Base-by-base conservation (phyloP, 2,113 vertebrate species). In the Numenius arquata region DNA sequence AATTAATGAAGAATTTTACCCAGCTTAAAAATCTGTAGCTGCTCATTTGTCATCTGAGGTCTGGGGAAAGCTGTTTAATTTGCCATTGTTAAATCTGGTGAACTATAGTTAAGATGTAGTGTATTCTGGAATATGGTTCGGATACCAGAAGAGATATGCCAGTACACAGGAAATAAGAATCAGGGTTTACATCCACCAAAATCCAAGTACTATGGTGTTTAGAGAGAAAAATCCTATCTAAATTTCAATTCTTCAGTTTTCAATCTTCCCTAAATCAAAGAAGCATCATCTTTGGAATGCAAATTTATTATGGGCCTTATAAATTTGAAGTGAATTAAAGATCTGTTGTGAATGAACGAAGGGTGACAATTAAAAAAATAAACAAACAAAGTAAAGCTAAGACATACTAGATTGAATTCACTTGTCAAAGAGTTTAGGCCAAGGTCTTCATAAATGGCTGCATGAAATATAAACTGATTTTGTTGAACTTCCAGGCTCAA, bases 11-110 rank as follows among this genome's bases (percentile, higher is more conserved):
- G 77, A 79, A 73, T 86, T 85, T 90, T 77, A 83, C n/a, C 56
- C 43, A 38, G 2, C 53, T 90, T 91, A 68, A 84, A 88, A 90
- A 75, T 78, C 56, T 67, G 36, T 92, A 89, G 68, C 80, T 86
- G 45, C 16, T 82, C 34, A 63, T 95, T 93, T 92, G 68, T 84
- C 81, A 96, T 67, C 53, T 96, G 94, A 97, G 97, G 86, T 93
- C 63, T 96, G 93, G 92, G 85, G 43, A 97, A 94, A 93, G 87
- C 93, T 95, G 89, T 94, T 97, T 88, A 88, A 94, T 85, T 92
- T 76, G 38, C 59, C 16, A 8, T 79, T 93, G 50, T 72, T 93
- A 70, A 79, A 47, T 65, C 32, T 92, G 88, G 30, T 93, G 47
- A 89, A 21, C 59, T 86, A 16, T 38, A 91, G 48, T 83, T 32